phyloP scores from a whole-genome alignment of 1,140 invertebrate species.

The Matsumurasca onukii region DNA sequence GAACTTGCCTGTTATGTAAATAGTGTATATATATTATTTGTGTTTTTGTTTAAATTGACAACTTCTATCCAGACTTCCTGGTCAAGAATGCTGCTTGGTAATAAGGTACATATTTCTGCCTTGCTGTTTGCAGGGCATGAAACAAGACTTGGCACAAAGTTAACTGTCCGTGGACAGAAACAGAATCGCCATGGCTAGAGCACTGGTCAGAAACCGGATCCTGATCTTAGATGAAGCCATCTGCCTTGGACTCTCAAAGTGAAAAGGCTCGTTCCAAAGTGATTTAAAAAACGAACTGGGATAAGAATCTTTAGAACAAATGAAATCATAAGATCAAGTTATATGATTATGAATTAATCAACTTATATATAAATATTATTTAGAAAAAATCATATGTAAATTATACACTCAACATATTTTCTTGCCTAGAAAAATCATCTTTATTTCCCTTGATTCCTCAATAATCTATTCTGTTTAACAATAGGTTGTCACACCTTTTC shows the following conservation, averaged over 20 bases:
- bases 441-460: background rate
- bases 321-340: too few species aligned
- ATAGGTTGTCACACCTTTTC: too few species aligned
- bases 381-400: background rate
- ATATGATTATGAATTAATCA: too few species aligned
- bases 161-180: conserved; percentile 74
- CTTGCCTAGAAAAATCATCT: background rate
- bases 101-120: conserved; percentile 41
- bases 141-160: conserved; percentile 61
- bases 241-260: conserved; percentile 62
- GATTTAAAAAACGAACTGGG: background rate
- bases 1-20: too few species aligned
- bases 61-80: background rate
- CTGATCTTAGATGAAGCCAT: conserved; percentile 76
- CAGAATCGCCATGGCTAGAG: conserved; percentile 76
- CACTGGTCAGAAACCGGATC: conserved; percentile 68
- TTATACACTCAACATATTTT: background rate
- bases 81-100: too few species aligned
- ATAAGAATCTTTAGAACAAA: background rate
- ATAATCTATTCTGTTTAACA: too few species aligned
- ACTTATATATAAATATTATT: too few species aligned
- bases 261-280: conserved; percentile 43
- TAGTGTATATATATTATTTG: background rate
- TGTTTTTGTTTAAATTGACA: background rate
- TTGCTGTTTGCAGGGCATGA: conserved; percentile 67